Evolutionary conservation across 2,797 vertebrate genomes (phyloP).

Genomic region (Dromococcyx pavoninus): DNA sequence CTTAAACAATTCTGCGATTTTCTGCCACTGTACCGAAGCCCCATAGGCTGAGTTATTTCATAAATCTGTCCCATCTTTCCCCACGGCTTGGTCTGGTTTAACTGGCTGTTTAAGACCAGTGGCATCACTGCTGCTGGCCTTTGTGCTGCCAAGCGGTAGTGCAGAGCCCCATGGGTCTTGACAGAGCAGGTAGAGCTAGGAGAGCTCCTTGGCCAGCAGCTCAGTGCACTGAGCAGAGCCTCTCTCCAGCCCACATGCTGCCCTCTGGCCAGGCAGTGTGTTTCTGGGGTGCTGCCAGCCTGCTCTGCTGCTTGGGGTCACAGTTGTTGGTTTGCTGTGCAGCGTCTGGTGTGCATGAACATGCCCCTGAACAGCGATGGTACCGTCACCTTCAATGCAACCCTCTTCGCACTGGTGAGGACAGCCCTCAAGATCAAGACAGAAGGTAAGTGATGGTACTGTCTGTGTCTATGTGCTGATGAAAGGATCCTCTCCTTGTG

Average conservation of each 20-base stretch:
- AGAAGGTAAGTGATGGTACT: conserved; percentile 81
- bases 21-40: neutral
- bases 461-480: neutral
- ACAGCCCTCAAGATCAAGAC: conserved; percentile 98
- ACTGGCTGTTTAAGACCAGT: neutral
- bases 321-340: neutral
- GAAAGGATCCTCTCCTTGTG: neutral
- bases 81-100: neutral
- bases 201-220: neutral
- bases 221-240: neutral
- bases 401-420: conserved; percentile 94
- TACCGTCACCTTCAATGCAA: conserved; percentile 97
- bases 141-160: fast-evolving
- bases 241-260: fast-evolving
- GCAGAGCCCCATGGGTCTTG: neutral
- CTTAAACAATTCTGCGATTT: neutral
- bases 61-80: neutral
- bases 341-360: conserved; percentile 98
- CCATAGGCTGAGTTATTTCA: neutral
- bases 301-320: neutral
- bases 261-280: neutral
- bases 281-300: neutral
- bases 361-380: conserved; percentile 98
- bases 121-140: neutral
- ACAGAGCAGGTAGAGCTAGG: neutral